A percentile compares a stretch with the other conserved stretches of the same genome.
Evolutionary conservation across 2,113 vertebrate species (phyloP).

Genomic region (Symphodus melops): DNA sequence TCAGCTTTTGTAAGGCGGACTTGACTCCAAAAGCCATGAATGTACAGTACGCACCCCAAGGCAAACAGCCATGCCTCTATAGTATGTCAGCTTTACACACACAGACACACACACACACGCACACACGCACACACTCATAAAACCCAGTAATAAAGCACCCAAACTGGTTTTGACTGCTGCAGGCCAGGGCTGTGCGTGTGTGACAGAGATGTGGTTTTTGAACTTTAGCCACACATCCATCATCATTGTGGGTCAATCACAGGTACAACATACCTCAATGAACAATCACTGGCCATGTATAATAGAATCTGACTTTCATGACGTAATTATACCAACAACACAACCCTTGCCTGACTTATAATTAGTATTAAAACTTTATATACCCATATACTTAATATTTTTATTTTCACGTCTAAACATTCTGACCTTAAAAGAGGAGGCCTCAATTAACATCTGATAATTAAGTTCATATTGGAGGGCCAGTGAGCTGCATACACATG

Average conservation of each 20-base stretch:
- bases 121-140: not conserved
- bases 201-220: constrained; percentile 42
- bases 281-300: constrained; percentile 1
- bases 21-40: constrained; percentile 11
- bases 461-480: constrained; percentile 1
- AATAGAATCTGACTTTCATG: constrained; percentile 10
- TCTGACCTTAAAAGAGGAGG: not conserved
- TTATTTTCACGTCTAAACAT: constrained; percentile 7
- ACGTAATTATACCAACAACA: not conserved
- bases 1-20: constrained; percentile 24
- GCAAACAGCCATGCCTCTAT: constrained; percentile 35
- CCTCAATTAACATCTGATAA: not conserved
- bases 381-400: no score
- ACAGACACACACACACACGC: not conserved
- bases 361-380: no score
- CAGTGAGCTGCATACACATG: not conserved
- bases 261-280: not conserved
- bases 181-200: constrained; percentile 20
- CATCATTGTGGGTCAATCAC: constrained; percentile 28
- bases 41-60: not conserved
- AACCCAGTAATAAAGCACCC: constrained; percentile 29
- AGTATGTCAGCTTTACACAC: constrained; percentile 7
- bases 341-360: not conserved
- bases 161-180: constrained; percentile 57
- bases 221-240: constrained; percentile 18